Base-by-base conservation (phyloP, 2,113 vertebrate genomes). In the Syngnathus typhle region DNA sequence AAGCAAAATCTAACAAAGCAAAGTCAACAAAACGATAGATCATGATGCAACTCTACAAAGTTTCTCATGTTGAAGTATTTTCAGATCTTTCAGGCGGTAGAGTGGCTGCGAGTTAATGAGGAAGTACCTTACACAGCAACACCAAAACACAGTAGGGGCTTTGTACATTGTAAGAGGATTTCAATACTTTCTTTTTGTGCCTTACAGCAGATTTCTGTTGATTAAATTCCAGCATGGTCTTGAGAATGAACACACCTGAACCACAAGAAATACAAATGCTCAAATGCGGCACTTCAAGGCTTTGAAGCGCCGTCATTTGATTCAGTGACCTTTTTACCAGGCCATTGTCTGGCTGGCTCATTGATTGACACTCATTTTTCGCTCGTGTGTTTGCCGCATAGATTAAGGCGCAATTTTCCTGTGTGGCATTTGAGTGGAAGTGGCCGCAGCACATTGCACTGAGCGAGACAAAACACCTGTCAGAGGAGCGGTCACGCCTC, bases 101-200 rank as follows among this genome's bases (percentile, higher is more conserved):
- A 36, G 60, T 56, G 5, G 67, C 21, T 71, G 37, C 65, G 73
- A 71, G 61, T 85, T 79, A 70, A 72, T 66, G 66, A 71, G 67
- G 62, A 75, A 77, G 69, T 64, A 65, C 71, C 73, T 82, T 74
- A 61, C 69, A 54, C 73, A 78, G 76, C 73, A 73, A 85, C 74
- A 64, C 72, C 11, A 67, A 73, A 73, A 79, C 86, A 89, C 84
- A 89, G 81, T 87, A 60, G 63, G 68, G 80, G 77, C 87, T 87
- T 90, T 90, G 88, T 89, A 77, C 76, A 37, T 74, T 44, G 37
- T 90, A 90, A 90, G 89, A 85, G 86, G 87, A 89, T 91, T 91
- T 85, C 81, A 87, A 85, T 88, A 79, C 81, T 76, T 71, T 74
- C 79, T 77, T 70, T 79, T 76, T 84, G 77, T 73, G 72, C 77